Evolutionary conservation across 2,797 vertebrate genomes (phyloP).

Genomic region (Zalophus californianus): DNA sequence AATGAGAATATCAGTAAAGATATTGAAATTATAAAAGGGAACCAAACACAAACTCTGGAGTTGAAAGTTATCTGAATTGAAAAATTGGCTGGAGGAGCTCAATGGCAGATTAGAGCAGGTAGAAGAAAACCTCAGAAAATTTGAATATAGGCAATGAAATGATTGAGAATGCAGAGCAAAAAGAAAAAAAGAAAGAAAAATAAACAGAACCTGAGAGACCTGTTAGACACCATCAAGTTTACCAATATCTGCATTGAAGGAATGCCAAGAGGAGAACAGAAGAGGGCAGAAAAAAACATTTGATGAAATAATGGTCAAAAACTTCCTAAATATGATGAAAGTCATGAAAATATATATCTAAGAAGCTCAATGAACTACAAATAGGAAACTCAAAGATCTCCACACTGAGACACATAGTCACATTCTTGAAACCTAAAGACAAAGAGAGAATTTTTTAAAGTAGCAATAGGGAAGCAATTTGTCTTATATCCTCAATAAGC

Average conservation of each 20-base stretch:
- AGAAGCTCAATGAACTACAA: neutral
- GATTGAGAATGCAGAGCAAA: neutral
- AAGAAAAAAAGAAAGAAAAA: neutral
- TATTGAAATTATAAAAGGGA: neutral
- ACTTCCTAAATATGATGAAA: neutral
- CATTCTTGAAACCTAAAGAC: neutral
- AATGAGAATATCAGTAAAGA: neutral
- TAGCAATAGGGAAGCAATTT: neutral
- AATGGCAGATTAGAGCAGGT: neutral
- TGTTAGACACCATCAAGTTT: neutral
- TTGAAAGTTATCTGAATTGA: neutral
- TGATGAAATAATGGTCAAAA: neutral
- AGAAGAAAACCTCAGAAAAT: neutral
- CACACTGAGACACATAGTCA: neutral
- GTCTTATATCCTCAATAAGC: neutral
- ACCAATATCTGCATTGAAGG: neutral
- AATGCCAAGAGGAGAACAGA: neutral
- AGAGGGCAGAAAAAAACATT: neutral
- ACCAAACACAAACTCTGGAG: neutral
- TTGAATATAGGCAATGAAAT: neutral
- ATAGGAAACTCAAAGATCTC: neutral
- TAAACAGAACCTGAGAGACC: neutral
- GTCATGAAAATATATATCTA: neutral
- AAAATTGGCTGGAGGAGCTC: neutral
- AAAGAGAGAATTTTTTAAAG: neutral